Percentiles rank a stretch among this genome's conserved stretches.
Conservation (phyloP, 2,113 vertebrate genomes). For the Opisthocomus hoazin region DNA sequence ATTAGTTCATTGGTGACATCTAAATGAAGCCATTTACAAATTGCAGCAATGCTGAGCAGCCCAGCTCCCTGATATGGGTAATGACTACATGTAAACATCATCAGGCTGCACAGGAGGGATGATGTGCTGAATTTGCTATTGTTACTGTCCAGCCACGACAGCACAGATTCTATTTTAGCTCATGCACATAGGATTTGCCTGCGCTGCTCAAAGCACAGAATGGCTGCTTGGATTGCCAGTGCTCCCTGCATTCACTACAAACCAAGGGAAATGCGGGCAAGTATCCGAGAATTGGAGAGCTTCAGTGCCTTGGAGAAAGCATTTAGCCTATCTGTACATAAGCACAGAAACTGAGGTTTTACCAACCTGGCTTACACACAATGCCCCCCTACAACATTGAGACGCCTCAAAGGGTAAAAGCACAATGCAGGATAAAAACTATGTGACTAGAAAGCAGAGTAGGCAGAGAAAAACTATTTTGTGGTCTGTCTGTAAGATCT, state of each 20-base stretch:
- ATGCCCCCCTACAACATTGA: background rate
- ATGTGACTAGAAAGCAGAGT: background rate
- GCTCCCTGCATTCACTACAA: background rate
- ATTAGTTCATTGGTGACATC: constrained; percentile 28
- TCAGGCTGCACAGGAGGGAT: background rate
- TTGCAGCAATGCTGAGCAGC: background rate
- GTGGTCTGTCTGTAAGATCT: background rate
- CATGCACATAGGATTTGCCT: background rate
- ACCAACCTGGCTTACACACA: background rate
- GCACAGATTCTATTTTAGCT: background rate
- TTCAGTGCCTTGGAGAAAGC: background rate
- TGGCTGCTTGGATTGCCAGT: background rate
- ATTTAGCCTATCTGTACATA: background rate
- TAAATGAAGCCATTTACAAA: constrained; percentile 53
- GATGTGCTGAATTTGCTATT: background rate
- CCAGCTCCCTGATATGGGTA: background rate
- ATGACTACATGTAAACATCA: background rate
- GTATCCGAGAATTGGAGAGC: background rate
- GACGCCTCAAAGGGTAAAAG: background rate
- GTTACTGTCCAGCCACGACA: background rate
- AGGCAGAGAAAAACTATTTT: background rate
- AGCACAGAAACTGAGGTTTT: background rate
- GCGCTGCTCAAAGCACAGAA: background rate
- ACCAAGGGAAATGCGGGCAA: background rate
- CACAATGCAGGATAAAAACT: background rate